Evolutionary conservation across 2,888 invertebrate species (phyloP).

Genomic region (Diarsia rubi): DNA sequence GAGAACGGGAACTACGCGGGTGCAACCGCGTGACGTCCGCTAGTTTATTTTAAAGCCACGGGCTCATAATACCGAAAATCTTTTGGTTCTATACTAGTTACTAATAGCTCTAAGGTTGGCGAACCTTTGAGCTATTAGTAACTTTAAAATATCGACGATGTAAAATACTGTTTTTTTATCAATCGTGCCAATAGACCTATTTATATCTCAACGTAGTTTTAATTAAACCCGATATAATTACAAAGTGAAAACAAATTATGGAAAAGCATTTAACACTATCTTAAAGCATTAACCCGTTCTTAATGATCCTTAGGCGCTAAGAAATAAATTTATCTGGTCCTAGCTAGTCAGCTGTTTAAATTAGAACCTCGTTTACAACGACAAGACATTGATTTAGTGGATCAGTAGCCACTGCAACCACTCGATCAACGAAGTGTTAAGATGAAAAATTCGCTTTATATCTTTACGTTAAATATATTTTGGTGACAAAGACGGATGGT

Average conservation of each 20-base stretch:
- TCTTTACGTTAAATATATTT: slow-evolving; percentile 48
- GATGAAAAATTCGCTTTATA: slow-evolving; percentile 48
- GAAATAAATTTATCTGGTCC: slow-evolving; percentile 17
- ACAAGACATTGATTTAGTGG: slow-evolving; percentile 40
- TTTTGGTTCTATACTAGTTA: neutral
- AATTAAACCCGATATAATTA: neutral
- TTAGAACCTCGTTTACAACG: slow-evolving; percentile 12
- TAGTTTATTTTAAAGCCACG: no score
- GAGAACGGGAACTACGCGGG: no score
- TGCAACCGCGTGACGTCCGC: no score
- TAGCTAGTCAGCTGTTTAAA: slow-evolving; percentile 7
- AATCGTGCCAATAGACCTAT: neutral
- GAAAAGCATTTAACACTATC: slow-evolving; percentile 18
- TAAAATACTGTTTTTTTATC: neutral
- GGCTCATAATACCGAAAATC: neutral
- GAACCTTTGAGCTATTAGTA: neutral
- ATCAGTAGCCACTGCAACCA: slow-evolving; percentile 25
- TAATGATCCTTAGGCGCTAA: neutral
- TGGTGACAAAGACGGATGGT: slow-evolving; percentile 53
- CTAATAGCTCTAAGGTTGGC: no score
- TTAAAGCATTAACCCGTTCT: neutral
- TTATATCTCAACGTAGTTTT: neutral
- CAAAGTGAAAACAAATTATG: neutral
- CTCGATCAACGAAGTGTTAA: slow-evolving; percentile 50
- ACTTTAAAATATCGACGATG: neutral